Evolutionary conservation across 2,113 vertebrate species (phyloP).

Genomic region (Macquaria ambigua): DNA sequence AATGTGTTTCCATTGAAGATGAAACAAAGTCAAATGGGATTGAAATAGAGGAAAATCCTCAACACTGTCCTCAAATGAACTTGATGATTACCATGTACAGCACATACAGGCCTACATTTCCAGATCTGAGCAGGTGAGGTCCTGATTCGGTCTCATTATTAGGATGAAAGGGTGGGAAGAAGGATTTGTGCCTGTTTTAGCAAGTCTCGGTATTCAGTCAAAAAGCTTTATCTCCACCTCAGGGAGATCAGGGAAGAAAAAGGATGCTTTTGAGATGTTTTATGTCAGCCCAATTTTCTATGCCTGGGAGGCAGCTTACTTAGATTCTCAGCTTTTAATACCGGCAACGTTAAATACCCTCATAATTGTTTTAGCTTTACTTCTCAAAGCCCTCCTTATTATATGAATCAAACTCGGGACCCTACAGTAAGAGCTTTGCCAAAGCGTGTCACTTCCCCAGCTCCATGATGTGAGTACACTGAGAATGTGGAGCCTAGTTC

Average conservation of each 20-base stretch:
- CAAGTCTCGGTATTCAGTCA: slow-evolving; percentile 72
- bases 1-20: slow-evolving; percentile 67
- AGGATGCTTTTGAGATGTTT: slow-evolving; percentile 69
- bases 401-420: slow-evolving; percentile 66
- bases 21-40: slow-evolving; percentile 56
- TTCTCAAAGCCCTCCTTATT: slow-evolving; percentile 70
- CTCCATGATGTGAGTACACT: slow-evolving; percentile 63
- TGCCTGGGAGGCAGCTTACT: slow-evolving; percentile 76
- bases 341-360: slow-evolving; percentile 61
- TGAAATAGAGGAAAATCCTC: slow-evolving; percentile 67
- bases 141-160: slow-evolving; percentile 71
- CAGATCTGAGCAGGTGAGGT: slow-evolving; percentile 67
- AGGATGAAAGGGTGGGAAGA: slow-evolving; percentile 68
- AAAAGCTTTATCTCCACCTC: slow-evolving; percentile 73
- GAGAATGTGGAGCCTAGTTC: slow-evolving; percentile 75
- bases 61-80: slow-evolving; percentile 66
- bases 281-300: slow-evolving; percentile 70
- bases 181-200: slow-evolving; percentile 80
- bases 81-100: slow-evolving; percentile 46
- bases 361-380: slow-evolving; percentile 77
- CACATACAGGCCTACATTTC: slow-evolving; percentile 34
- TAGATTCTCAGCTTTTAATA: slow-evolving; percentile 68
- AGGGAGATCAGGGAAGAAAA: slow-evolving; percentile 71
- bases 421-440: slow-evolving; percentile 53
- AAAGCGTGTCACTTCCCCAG: slow-evolving; percentile 65